Percentiles rank a stretch among this genome's conserved stretches.
Conservation (phyloP, 2,888 invertebrate genomes). For the Pristionchus japonicus region DNA sequence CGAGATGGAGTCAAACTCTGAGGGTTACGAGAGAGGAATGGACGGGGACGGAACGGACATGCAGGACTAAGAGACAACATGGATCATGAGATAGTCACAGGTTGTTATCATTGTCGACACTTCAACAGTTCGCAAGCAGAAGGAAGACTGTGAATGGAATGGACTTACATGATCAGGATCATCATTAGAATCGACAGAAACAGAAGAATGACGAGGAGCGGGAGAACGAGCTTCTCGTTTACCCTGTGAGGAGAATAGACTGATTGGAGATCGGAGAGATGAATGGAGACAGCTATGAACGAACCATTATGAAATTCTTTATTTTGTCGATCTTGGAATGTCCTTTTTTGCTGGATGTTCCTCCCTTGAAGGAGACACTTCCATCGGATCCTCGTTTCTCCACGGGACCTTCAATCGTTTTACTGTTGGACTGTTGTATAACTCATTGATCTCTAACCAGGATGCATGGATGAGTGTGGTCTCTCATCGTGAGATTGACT, state of each 20-base stretch:
- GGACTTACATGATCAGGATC: background rate
- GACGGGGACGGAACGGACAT: background rate
- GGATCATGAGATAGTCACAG: background rate
- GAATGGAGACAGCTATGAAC: background rate
- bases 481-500: conserved; percentile 4
- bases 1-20: conserved; percentile 31
- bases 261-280: background rate
- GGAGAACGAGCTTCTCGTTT: conserved; percentile 19
- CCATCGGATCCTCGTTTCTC: conserved; percentile 28
- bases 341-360: conserved; percentile 14
- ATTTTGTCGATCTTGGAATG: conserved; percentile 29
- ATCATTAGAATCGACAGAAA: background rate
- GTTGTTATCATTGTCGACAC: background rate
- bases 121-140: background rate
- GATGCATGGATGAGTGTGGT: background rate
- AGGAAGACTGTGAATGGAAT: background rate
- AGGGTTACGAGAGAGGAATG: conserved; percentile 11
- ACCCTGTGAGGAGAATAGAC: background rate
- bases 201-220: conserved; percentile 33
- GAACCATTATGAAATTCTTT: conserved; percentile 1
- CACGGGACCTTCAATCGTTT: background rate
- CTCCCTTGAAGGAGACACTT: background rate
- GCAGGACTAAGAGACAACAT: background rate
- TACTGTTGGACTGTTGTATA: no score
- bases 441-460: no score